Evolutionary conservation across 2,888 invertebrate genomes (phyloP).

Genomic region (Dynastes grantii): DNA sequence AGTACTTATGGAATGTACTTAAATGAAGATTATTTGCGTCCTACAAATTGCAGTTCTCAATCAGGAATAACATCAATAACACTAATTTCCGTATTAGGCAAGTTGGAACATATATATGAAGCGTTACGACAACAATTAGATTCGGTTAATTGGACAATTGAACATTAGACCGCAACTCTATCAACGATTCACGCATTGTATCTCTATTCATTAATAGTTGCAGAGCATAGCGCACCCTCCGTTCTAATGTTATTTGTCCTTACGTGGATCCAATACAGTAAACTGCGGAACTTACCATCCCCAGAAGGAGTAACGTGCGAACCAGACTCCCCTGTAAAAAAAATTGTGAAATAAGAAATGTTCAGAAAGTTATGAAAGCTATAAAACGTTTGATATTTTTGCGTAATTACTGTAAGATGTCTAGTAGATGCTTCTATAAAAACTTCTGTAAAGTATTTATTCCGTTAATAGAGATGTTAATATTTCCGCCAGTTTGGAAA

Average conservation of each 20-base stretch:
- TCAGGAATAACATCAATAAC: slow-evolving; percentile 14
- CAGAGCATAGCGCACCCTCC: slow-evolving; percentile 8
- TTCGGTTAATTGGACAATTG: slow-evolving; percentile 65
- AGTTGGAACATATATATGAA: slow-evolving; percentile 65
- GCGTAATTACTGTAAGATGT: no score
- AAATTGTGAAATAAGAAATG: background rate
- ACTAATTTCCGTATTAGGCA: slow-evolving; percentile 54
- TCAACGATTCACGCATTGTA: slow-evolving; percentile 44
- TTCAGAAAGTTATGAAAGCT: background rate
- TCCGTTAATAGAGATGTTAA: slow-evolving; percentile 2
- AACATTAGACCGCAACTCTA: slow-evolving; percentile 62
- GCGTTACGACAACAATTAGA: slow-evolving; percentile 63
- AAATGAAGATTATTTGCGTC: no score
- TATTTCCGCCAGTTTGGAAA: background rate
- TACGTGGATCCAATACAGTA: background rate
- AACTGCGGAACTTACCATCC: slow-evolving; percentile 66
- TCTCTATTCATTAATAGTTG: slow-evolving; percentile 32
- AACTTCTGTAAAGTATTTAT: background rate
- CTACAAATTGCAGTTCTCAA: background rate
- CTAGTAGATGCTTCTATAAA: background rate
- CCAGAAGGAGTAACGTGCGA: slow-evolving; percentile 69
- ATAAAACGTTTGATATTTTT: background rate
- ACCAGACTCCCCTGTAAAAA: slow-evolving; percentile 67
- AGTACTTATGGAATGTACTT: no score
- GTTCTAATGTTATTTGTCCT: background rate